Conservation (phyloP, 2,797 vertebrate species). For the Acrocephalus scirpaceus region DNA sequence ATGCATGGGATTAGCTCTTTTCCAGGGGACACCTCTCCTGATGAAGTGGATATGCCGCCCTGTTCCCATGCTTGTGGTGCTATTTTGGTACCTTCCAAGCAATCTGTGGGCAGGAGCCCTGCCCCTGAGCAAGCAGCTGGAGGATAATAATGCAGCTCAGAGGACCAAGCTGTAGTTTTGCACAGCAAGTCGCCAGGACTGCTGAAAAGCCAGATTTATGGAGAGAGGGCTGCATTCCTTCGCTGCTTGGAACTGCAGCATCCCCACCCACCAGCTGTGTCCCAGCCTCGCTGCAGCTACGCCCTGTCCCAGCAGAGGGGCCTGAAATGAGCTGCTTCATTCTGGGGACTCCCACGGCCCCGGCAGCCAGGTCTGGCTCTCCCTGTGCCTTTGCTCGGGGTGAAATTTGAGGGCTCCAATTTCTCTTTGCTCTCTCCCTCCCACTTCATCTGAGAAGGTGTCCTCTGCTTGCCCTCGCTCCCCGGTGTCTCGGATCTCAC, state of each 20-base stretch:
- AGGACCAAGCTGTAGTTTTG: not conserved
- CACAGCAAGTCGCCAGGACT: not conserved
- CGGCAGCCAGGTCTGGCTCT: not conserved
- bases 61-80: not conserved
- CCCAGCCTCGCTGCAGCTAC: not conserved
- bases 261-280: conserved; percentile 48
- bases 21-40: not conserved
- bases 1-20: not conserved
- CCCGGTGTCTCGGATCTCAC: not conserved
- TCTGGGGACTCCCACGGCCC: not conserved
- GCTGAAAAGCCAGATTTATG: conserved; percentile 11
- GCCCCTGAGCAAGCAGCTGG: not conserved
- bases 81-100: conserved; percentile 2
- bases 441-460: not conserved
- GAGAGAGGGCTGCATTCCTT: conserved; percentile 40
- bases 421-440: not conserved
- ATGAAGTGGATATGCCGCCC: rapidly evolving
- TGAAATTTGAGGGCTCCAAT: not conserved
- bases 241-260: not conserved
- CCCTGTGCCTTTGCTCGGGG: not conserved
- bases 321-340: not conserved
- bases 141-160: not conserved
- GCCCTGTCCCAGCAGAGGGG: not conserved
- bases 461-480: not conserved
- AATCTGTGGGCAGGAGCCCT: not conserved